Evolutionary conservation across 2,113 vertebrate species (phyloP), one percentile per base, ranked within the genome.

Genomic region (Salvelinus fontinalis): DNA sequence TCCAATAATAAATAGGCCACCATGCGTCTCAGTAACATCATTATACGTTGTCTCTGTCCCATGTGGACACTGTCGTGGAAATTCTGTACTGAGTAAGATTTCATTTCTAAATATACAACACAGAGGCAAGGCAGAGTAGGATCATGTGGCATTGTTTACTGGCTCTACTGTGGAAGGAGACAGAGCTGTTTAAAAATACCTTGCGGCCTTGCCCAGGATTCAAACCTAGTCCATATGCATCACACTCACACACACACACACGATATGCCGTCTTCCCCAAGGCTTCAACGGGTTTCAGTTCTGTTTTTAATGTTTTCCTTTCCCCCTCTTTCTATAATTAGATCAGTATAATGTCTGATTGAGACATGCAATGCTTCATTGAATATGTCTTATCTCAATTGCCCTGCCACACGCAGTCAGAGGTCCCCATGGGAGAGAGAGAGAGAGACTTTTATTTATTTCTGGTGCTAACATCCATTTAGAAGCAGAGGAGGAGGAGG

Each of bases 1-100:
- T 90, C 83, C 85, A 91, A 93, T 93, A 93, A 93, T 91, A 93
- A 92, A 92, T 91, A 88, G 90, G 86, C 90, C 90, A 90, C 90
- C 89, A 88, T 88, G 87, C 85, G 86, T 88, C 89, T 84, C 84
- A 83, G 89, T 88, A 82, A 79, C 20, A 86, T 81, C 39, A 9
- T 80, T 84, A 73, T 80, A 66, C 39, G 82, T 51, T 60, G 64
- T 64, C 71, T 26, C 44, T 67, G 2, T 66, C 80, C 68, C 49
- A 72, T 68, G 62, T 70, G 73, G 65, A 78, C 66, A 34, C 6
- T 34, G 34, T 18, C 5, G 51, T 54, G 51, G 51, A 54, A 12
- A 54, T 16, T 54, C 51, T 34, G 67, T 24, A 24, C 18, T n/a
- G 8, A n/a, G 60, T 1, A 4, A n/a, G 8, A n/a, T 64, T 64